Evolutionary conservation across 2,797 vertebrate genomes (phyloP).

Genomic region (Phrynocephalus guinanensis): DNA sequence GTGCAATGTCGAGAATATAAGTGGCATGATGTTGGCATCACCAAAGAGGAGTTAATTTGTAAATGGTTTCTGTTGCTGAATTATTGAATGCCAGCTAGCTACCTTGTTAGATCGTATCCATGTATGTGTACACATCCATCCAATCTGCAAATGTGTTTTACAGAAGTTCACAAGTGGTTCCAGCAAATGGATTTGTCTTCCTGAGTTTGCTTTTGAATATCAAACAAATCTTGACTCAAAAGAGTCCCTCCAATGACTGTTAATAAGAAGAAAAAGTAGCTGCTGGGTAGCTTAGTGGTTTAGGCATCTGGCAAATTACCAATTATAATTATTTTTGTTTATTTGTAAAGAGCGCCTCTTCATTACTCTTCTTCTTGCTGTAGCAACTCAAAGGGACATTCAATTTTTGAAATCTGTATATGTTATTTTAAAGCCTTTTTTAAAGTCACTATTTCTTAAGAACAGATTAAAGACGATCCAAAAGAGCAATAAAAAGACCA

Average conservation of each 20-base stretch:
- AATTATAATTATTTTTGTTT: too few species aligned
- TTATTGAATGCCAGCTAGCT: background rate
- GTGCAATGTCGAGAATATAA: background rate
- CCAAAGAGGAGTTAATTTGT: background rate
- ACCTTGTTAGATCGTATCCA: background rate
- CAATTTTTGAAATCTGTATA: too few species aligned
- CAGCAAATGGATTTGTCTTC: constrained; percentile 1
- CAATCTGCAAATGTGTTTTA: background rate
- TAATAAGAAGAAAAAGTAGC: background rate
- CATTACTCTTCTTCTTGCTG: too few species aligned
- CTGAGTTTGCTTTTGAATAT: constrained; percentile 5
- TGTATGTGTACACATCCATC: background rate
- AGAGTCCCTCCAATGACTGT: background rate
- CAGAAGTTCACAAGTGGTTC: background rate
- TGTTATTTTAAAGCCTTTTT: too few species aligned
- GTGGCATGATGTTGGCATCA: background rate
- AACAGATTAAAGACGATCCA: too few species aligned
- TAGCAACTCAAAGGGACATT: too few species aligned
- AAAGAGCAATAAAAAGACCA: background rate
- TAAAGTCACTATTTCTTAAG: too few species aligned
- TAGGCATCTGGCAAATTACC: background rate
- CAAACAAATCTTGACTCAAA: background rate
- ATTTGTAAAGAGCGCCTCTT: too few species aligned
- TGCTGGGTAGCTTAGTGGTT: too few species aligned
- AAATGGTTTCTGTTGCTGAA: background rate